Percentiles rank a stretch among this genome's conserved stretches.
Evolutionary conservation across 2,113 vertebrate genomes (phyloP).

Genomic region (Thymallus thymallus): DNA sequence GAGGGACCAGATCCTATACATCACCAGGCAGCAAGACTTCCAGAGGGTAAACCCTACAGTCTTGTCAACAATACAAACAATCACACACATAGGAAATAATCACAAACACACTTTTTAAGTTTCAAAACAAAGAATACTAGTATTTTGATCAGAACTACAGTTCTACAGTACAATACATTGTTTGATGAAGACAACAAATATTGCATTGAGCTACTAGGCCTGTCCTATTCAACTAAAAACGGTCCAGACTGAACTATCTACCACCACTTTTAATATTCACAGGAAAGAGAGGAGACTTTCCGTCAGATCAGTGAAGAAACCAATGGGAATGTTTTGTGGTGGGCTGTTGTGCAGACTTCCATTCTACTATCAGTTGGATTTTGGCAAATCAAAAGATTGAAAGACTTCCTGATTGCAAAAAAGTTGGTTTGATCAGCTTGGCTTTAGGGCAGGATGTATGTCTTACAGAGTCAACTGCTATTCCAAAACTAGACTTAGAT

Average conservation of each 20-base stretch:
- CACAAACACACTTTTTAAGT: too few relatives aligned
- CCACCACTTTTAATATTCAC: slow-evolving; percentile 18
- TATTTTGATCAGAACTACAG: neutral
- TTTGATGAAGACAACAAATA: neutral
- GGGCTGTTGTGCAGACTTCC: slow-evolving; percentile 82
- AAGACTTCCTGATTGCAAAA: slow-evolving; percentile 90
- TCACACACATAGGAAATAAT: neutral
- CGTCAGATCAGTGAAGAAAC: slow-evolving; percentile 85
- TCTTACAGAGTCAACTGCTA: too few relatives aligned
- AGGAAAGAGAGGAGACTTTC: slow-evolving; percentile 89
- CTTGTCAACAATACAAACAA: neutral
- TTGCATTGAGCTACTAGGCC: too few relatives aligned
- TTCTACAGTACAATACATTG: neutral
- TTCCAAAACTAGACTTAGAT: neutral
- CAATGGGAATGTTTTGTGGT: slow-evolving; percentile 86
- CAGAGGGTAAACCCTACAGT: slow-evolving; percentile 76
- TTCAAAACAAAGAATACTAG: too few relatives aligned
- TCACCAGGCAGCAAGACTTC: slow-evolving; percentile 85
- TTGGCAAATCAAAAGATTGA: slow-evolving; percentile 90
- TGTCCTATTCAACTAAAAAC: neutral
- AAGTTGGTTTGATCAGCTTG: slow-evolving; percentile 81
- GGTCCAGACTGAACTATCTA: neutral
- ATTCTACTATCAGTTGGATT: slow-evolving; percentile 83
- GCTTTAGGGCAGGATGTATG: neutral
- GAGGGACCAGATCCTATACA: slow-evolving; percentile 78